Conservation (phyloP, 2,113 vertebrate species). For the Charadrius vociferus region DNA sequence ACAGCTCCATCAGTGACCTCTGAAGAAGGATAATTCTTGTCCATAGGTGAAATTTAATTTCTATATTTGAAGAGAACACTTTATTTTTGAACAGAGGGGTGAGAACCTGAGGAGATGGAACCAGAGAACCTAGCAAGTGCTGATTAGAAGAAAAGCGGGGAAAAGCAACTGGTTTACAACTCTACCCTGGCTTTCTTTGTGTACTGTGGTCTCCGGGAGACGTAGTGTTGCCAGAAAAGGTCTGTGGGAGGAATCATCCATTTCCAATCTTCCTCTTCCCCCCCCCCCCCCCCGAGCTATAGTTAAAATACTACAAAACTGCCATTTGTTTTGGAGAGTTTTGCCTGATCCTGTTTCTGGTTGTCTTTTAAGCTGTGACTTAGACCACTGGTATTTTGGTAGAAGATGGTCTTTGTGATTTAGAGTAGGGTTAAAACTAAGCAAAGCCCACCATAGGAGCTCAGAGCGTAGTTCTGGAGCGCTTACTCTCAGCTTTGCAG, state of each 20-base stretch:
- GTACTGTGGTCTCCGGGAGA: neutral
- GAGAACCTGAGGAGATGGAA: neutral
- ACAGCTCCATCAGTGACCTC: neutral
- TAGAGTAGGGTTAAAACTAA: neutral
- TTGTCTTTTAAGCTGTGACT: neutral
- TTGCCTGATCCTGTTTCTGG: neutral
- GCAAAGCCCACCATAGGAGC: neutral
- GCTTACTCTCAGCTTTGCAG: neutral
- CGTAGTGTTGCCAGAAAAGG: neutral
- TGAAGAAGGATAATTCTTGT: neutral
- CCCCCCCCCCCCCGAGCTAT: neutral
- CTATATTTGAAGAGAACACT: neutral
- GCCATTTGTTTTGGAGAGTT: neutral
- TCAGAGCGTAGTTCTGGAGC: neutral
- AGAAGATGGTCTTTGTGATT: neutral
- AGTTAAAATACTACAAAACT: neutral
- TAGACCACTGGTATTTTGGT: neutral
- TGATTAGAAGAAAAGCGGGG: neutral
- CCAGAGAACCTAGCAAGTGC: accelerated
- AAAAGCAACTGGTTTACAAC: neutral
- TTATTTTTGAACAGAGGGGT: neutral
- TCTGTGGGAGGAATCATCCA: neutral
- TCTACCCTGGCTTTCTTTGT: neutral
- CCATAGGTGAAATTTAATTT: neutral
- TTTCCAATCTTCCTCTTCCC: neutral